Conservation (phyloP, 37 sponge, comb jelly and placozoan species). For the Chondrilla cf. caribensis region DNA sequence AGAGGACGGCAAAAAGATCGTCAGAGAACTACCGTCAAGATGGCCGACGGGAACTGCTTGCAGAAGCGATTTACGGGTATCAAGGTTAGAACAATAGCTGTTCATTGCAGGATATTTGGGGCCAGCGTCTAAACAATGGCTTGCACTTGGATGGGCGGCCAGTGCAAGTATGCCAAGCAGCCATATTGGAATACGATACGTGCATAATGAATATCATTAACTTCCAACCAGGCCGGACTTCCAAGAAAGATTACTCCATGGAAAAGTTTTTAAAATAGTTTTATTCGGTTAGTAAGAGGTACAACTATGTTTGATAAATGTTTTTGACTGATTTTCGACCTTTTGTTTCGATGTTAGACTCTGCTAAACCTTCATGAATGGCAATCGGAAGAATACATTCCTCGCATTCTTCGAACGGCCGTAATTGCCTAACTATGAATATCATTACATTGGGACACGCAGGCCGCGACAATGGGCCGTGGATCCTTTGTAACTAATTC, state of each 20-base stretch:
- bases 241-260: no score
- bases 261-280: no score
- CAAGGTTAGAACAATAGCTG: background rate
- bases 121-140: constrained; percentile 20
- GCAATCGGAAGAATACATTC: background rate
- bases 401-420: background rate
- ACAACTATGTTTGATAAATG: no score
- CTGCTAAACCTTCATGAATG: no score
- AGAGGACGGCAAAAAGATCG: constrained; percentile 16
- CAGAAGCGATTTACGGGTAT: no score
- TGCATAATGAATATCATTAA: background rate
- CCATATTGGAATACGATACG: background rate
- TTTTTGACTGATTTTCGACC: no score
- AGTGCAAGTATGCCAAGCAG: background rate
- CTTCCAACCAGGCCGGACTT: no score
- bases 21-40: constrained; percentile 23
- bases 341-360: no score
- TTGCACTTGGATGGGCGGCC: background rate
- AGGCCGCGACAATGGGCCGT: constrained; percentile 13
- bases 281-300: no score
- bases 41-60: constrained; percentile 6
- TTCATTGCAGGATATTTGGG: constrained; percentile 5
- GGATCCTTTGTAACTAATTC: background rate
- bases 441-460: constrained; percentile 1
- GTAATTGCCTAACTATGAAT: background rate